These are phyloP conservation scores for Syngnathoides biaculeatus DNA, from an alignment of 2,113 vertebrate species.

Conservation along the genomic window DNA sequence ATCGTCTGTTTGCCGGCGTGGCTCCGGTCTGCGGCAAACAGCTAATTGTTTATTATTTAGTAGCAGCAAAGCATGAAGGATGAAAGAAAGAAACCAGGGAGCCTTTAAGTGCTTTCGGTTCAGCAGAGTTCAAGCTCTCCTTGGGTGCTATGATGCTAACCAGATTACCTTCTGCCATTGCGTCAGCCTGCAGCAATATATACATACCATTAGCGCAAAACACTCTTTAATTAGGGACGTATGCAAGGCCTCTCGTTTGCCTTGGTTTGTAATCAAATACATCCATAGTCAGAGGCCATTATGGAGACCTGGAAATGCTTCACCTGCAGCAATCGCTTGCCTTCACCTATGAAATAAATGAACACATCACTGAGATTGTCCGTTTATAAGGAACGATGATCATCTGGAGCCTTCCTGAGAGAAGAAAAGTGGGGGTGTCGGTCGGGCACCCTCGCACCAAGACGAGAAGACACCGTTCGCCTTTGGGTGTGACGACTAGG, in stretches of 20 bases:
- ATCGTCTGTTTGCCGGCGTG: background rate
- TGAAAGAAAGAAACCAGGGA: conserved; percentile 39
- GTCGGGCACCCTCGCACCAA: conserved; percentile 33
- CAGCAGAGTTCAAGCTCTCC: conserved; percentile 48
- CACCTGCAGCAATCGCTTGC: conserved; percentile 40
- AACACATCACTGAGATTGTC: conserved; percentile 45
- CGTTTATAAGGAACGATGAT: conserved; percentile 43
- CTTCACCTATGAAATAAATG: conserved; percentile 48
- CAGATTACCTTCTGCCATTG: conserved; percentile 59
- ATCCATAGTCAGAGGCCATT: background rate
- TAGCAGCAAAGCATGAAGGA: conserved; percentile 36
- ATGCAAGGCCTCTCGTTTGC: conserved; percentile 29
- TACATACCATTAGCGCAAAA: conserved; percentile 65
- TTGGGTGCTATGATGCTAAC: conserved; percentile 48
- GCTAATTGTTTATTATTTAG: conserved; percentile 42
- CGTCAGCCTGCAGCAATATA: conserved; percentile 57
- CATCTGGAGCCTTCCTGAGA: conserved; percentile 21
- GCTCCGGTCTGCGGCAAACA: background rate
- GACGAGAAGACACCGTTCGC: conserved; percentile 52
- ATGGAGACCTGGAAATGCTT: conserved; percentile 8
- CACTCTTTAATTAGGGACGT: conserved; percentile 59
- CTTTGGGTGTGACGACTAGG: conserved; percentile 56
- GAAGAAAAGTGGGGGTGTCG: conserved; percentile 36
- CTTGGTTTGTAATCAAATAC: conserved; percentile 4
- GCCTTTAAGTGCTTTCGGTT: conserved; percentile 48